Evolutionary conservation across 2,113 vertebrate species (phyloP).

Genomic region (Plestiodon gilberti): DNA sequence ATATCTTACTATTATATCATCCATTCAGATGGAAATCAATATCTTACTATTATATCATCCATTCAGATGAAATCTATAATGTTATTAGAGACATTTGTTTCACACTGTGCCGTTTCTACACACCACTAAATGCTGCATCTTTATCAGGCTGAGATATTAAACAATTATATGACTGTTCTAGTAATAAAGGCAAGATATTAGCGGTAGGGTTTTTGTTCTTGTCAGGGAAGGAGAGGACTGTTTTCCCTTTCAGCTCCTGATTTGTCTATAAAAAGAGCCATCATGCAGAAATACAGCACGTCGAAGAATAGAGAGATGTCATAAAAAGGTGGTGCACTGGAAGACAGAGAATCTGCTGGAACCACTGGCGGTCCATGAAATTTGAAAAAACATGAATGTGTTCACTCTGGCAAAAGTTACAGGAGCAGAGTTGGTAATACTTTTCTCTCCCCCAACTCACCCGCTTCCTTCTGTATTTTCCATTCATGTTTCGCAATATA

Average conservation of each 20-base stretch:
- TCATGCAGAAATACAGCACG: constrained; percentile 33
- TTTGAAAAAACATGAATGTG: not conserved
- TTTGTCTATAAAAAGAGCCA: constrained; percentile 30
- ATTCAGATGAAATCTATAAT: not conserved
- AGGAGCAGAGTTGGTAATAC: accelerated
- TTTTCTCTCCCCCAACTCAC: not conserved
- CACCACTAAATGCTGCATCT: not conserved
- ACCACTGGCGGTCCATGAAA: not conserved
- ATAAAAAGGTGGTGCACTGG: constrained; percentile 12
- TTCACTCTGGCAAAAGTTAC: not conserved
- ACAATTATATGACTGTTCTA: not conserved
- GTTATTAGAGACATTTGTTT: constrained; percentile 28
- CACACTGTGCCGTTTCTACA: not conserved
- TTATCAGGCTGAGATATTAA: not conserved
- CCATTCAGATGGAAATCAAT: not conserved
- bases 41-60: not conserved
- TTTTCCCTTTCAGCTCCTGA: constrained; percentile 5
- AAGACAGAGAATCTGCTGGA: constrained; percentile 26
- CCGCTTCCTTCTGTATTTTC: not conserved
- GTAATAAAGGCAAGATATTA: constrained; percentile 7
- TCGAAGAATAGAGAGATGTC: constrained; percentile 7
- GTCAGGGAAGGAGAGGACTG: not conserved
- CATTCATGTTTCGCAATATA: not conserved
- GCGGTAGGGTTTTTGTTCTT: not conserved
- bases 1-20: constrained; percentile 13